These are phyloP conservation scores for Threskiornis aethiopicus DNA, from an alignment of 2,797 vertebrate species.

Conservation along the genomic window DNA sequence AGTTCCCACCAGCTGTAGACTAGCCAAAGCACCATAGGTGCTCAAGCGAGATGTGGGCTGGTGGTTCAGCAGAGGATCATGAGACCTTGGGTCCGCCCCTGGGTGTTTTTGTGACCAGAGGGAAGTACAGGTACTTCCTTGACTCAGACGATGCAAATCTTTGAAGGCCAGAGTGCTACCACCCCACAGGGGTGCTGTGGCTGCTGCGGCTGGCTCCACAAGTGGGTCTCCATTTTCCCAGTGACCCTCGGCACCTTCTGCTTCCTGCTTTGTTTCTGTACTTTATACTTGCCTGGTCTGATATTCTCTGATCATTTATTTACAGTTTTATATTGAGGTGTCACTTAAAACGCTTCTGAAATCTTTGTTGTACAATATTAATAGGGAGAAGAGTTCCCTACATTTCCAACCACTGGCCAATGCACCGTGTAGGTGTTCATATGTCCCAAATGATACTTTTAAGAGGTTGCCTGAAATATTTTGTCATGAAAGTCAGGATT, in stretches of 20 bases:
- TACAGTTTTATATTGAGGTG: background rate
- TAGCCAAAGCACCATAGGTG: background rate
- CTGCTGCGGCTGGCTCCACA: fast-evolving
- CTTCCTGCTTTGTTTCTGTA: background rate
- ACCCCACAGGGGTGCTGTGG: background rate
- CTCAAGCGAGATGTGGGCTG: background rate
- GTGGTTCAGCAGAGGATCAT: background rate
- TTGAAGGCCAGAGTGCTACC: background rate
- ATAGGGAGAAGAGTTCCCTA: background rate
- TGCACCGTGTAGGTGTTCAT: fast-evolving
- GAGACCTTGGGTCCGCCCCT: background rate
- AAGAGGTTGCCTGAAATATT: background rate
- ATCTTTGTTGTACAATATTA: background rate
- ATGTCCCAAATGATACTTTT: background rate
- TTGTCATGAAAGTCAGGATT: background rate
- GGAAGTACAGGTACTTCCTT: background rate
- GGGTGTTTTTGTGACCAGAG: background rate
- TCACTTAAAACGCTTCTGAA: background rate
- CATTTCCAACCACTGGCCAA: background rate
- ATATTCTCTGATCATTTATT: background rate
- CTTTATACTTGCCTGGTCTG: fast-evolving
- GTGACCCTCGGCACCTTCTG: background rate
- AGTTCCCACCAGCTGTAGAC: background rate
- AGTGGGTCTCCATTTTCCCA: background rate
- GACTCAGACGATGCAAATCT: background rate